These are phyloP conservation scores for Prosapia bicincta DNA, from an alignment of 2,888 invertebrate genomes.

Conservation along the genomic window DNA sequence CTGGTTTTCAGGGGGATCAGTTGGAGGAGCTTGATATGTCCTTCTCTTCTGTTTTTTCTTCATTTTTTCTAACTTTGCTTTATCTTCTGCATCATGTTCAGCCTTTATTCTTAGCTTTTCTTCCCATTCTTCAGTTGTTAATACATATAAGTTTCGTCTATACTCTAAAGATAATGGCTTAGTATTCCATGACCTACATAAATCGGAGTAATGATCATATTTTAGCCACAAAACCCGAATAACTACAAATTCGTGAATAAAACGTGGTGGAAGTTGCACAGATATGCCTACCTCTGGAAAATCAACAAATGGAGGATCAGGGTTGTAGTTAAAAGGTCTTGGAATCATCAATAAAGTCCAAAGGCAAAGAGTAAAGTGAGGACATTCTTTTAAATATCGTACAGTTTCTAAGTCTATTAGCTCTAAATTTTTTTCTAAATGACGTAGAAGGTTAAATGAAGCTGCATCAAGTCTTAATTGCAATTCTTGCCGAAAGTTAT, in stretches of 20 bases:
- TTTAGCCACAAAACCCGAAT: conserved; percentile 55
- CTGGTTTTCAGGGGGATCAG: neutral
- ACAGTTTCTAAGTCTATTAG: conserved; percentile 49
- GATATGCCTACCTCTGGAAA: conserved; percentile 54
- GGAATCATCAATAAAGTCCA: conserved; percentile 49
- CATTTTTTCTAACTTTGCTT: conserved; percentile 27
- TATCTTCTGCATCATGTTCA: conserved; percentile 30
- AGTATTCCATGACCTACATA: conserved; percentile 44
- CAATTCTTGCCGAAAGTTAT: conserved; percentile 45
- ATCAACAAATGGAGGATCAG: conserved; percentile 52
- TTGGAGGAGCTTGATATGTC: conserved; percentile 2
- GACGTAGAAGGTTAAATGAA: conserved; percentile 50
- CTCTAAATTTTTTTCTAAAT: conserved; percentile 50
- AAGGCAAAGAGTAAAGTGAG: conserved; percentile 43
- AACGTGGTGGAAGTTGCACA: conserved; percentile 54
- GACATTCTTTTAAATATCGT: conserved; percentile 47
- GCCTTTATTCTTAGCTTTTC: conserved; percentile 27
- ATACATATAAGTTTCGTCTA: conserved; percentile 6
- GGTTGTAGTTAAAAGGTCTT: conserved; percentile 42
- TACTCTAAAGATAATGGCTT: conserved; percentile 45
- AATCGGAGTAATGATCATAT: conserved; percentile 59
- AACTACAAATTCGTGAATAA: conserved; percentile 53
- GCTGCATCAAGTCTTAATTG: conserved; percentile 49
- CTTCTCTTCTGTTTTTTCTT: conserved; percentile 26
- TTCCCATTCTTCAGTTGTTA: conserved; percentile 21